Base-by-base conservation (phyloP, 2,113 vertebrate genomes). In the Sitta europaea region DNA sequence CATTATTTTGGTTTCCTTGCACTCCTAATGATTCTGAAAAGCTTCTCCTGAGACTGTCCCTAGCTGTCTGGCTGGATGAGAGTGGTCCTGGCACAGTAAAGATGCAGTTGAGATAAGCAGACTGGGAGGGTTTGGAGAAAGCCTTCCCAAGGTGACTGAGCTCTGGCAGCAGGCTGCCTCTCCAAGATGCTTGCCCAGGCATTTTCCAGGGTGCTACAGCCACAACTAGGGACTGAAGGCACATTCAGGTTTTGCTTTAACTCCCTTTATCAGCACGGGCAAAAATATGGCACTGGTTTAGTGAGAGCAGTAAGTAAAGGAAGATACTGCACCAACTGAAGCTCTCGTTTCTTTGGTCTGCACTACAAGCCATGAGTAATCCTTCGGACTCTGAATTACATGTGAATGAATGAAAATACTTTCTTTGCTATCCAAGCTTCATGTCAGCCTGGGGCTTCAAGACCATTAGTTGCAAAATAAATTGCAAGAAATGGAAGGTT, bases 401-500 rank as follows among this genome's bases (percentile, higher is more conserved):
- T 58, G 86, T 80, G 87, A 90, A 95, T 70, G 51, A 91, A 92
- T 73, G 67, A 77, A 96, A 96, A 91, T 27, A 33, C 17, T 27
- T 55, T 22, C 62, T 67, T 80, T 95, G 74, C 70, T 92, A 15
- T 68, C 51, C 5, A 1, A 85, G 21, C n/a, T 90, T 62, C 51
- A 24, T 85, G 43, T 63, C 61, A 86, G 66, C 92, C 85, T 94
- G 29, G 71, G 43, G 76, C 97, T 96, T 84, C 85, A 95, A 40
- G 62, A 48, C 33, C 1, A 0, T 86, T 90, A 89, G 81, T 29
- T 92, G 42, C 73, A 35, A 92, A 95, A 84, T 80, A 53, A 93
- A 42, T 67, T 95, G 81, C 78, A 96, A 97, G 66, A 68, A 88
- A 43, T 76, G 61, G 91, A 97, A 92, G 43, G 53, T 95, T 65